A percentile compares a stretch with the other conserved stretches of the same genome.
phyloP scores from a whole-genome alignment of 2,113 vertebrate genomes.

The Ammodramus savannarum region DNA sequence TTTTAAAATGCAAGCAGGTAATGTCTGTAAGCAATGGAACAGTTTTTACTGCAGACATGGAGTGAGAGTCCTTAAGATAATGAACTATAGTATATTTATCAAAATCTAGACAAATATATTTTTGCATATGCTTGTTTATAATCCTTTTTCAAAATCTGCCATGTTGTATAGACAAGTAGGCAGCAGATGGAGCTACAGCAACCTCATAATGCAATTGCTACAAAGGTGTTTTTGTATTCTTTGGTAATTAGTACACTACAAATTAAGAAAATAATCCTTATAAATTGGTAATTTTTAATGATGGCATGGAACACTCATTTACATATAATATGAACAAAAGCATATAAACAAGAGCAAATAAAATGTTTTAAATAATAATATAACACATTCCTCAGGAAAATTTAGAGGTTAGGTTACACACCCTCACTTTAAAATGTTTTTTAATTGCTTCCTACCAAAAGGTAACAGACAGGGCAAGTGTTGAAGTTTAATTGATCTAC shows the following conservation, averaged over 20 bases:
- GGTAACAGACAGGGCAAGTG: not conserved
- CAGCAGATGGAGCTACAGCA: slow-evolving; percentile 5
- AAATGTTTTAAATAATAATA: not conserved
- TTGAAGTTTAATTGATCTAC: not conserved
- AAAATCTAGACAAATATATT: not conserved
- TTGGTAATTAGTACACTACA: not conserved
- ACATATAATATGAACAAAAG: not conserved
- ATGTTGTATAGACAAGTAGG: not conserved
- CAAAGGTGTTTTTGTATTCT: not conserved
- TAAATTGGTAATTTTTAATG: not conserved
- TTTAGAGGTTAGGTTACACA: not conserved
- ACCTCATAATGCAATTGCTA: not conserved
- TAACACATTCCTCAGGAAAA: not conserved
- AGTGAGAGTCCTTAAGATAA: not conserved
- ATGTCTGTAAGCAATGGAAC: not conserved
- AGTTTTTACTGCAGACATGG: not conserved
- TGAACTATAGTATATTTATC: not conserved
- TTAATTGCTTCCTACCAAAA: not conserved
- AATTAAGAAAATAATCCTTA: not conserved
- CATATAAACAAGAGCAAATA: not conserved
- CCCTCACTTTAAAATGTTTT: not conserved
- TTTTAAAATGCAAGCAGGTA: not conserved
- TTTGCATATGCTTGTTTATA: not conserved
- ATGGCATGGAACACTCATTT: not conserved
- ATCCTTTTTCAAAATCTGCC: not conserved